Conservation (phyloP, 2,113 vertebrate genomes). For the Bagarius yarrelli region DNA sequence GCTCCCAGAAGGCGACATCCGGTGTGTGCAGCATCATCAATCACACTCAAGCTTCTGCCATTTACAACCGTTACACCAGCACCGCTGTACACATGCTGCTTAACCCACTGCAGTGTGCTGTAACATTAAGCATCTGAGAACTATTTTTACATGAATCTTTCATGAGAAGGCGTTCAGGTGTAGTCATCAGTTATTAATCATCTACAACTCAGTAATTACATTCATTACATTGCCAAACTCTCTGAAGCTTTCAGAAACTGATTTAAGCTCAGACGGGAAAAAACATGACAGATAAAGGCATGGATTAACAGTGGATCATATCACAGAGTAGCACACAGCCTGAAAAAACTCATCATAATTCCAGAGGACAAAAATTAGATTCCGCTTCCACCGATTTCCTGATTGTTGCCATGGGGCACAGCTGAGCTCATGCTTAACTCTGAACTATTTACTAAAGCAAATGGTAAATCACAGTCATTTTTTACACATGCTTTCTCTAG, state of each 20-base stretch:
- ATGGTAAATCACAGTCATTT: not conserved
- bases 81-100: not conserved
- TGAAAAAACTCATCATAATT: conserved; percentile 22
- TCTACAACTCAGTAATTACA: conserved; percentile 56
- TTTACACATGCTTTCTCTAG: too few relatives aligned
- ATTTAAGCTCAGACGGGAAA: not conserved
- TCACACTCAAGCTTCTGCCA: conserved; percentile 14
- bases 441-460: not conserved
- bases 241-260: not conserved
- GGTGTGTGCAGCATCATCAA: conserved; percentile 14
- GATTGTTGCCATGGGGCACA: conserved; percentile 7
- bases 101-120: not conserved
- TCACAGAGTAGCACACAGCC: conserved; percentile 15
- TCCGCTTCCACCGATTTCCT: conserved; percentile 6
- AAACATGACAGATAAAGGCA: conserved; percentile 1
- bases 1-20: not conserved
- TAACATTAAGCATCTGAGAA: not conserved
- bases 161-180: conserved; percentile 51
- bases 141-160: conserved; percentile 55
- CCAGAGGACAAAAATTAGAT: conserved; percentile 19
- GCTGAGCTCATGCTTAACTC: conserved; percentile 4
- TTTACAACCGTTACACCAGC: conserved; percentile 2
- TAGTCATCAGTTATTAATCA: conserved; percentile 32
- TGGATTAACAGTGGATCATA: conserved; percentile 14
- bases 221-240: conserved; percentile 48